A percentile compares a stretch with the other conserved stretches of the same genome.
phyloP scores from a whole-genome alignment of 2,888 invertebrate species.

The Zhengitettix transpicula region DNA sequence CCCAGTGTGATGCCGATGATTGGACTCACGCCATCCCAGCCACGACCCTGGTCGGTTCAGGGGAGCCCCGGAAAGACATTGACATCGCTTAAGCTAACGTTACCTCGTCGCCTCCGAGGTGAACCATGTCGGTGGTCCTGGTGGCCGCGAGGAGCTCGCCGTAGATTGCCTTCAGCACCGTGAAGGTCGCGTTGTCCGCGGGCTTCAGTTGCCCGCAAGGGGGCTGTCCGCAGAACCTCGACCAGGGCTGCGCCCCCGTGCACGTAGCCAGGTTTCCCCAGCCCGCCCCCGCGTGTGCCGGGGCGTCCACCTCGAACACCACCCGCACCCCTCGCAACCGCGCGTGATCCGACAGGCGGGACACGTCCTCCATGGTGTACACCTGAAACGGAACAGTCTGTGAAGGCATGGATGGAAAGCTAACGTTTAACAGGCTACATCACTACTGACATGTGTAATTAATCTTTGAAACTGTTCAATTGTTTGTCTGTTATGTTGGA shows the following conservation, averaged over 20 bases:
- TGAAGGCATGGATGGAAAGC: no score
- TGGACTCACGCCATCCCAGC: background rate
- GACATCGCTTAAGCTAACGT: no score
- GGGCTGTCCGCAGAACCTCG: slow-evolving; percentile 20
- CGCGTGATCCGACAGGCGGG: slow-evolving; percentile 29
- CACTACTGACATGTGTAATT: no score
- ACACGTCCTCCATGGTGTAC: slow-evolving; percentile 17
- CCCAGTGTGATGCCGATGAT: background rate
- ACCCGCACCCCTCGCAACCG: slow-evolving; percentile 28
- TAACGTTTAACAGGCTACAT: no score
- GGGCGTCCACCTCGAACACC: slow-evolving; percentile 21
- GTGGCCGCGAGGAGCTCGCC: slow-evolving; percentile 20
- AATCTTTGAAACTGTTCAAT: no score
- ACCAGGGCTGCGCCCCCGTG: slow-evolving; percentile 7
- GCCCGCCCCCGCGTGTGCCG: slow-evolving; percentile 22
- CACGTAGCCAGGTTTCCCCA: slow-evolving; percentile 17
- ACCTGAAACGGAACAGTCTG: slow-evolving; percentile 15
- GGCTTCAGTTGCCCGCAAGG: slow-evolving; percentile 22
- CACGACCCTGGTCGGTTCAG: background rate
- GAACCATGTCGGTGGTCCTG: slow-evolving; percentile 27
- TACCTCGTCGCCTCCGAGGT: slow-evolving; percentile 23
- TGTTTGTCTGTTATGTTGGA: no score
- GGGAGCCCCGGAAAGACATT: no score
- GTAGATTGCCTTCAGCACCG: slow-evolving; percentile 17
- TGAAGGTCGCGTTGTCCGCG: slow-evolving; percentile 15